Conservation (phyloP, 2,888 invertebrate genomes). For the Melanotus villosus region DNA sequence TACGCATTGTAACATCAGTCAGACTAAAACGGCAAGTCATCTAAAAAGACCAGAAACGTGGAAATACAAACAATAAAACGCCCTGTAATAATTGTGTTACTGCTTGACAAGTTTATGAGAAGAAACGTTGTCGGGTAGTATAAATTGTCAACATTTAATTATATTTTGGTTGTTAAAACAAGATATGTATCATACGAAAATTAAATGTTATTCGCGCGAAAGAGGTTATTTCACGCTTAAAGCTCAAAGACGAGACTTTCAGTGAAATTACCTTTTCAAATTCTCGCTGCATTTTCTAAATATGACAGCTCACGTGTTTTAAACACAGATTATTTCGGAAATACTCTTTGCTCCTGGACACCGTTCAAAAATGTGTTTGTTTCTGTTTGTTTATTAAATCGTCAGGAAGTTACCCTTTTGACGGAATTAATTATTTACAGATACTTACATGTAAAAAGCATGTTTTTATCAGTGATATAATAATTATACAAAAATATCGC, state of each 20-base stretch:
- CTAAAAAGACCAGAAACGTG: conserved; percentile 31
- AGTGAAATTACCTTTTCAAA: conserved; percentile 11
- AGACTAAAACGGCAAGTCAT: conserved; percentile 28
- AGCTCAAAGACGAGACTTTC: background rate
- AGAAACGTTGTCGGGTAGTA: conserved; percentile 31
- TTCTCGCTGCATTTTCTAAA: conserved; percentile 10
- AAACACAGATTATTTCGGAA: conserved; percentile 11
- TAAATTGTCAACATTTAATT: conserved; percentile 53
- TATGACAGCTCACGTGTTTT: conserved; percentile 3
- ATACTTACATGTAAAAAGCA: no score
- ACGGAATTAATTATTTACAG: no score
- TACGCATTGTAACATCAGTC: conserved; percentile 22
- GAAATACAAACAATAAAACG: conserved; percentile 26
- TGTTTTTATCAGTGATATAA: no score
- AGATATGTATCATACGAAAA: conserved; percentile 28
- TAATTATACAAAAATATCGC: no score
- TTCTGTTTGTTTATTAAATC: no score
- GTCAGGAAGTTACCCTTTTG: no score
- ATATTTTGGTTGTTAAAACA: conserved; percentile 48
- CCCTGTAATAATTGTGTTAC: conserved; percentile 28
- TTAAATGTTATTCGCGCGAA: conserved; percentile 19
- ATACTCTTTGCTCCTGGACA: conserved; percentile 9
- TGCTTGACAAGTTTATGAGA: conserved; percentile 31
- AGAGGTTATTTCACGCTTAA: conserved; percentile 2
- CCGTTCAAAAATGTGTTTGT: no score